Evolutionary conservation across 2,113 vertebrate genomes (phyloP).

Genomic region (Murina feae): DNA sequence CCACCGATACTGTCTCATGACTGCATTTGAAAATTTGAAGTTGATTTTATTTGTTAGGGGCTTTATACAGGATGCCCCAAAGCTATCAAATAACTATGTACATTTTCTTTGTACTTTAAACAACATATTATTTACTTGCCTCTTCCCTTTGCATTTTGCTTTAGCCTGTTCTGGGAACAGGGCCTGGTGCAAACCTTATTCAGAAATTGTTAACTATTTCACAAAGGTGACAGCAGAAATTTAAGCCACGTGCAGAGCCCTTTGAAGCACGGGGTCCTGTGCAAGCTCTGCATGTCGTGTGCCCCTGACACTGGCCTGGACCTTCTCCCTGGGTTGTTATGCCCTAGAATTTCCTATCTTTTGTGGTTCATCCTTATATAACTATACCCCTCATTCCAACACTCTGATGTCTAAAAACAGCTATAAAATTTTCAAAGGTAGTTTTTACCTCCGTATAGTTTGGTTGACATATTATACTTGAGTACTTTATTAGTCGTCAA

Average conservation of each 20-base stretch:
- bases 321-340: not conserved
- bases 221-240: not conserved
- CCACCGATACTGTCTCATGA: not conserved
- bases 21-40: not conserved
- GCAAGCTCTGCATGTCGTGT: accelerated
- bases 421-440: not conserved
- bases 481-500: not conserved
- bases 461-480: not conserved
- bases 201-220: not conserved
- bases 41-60: not conserved
- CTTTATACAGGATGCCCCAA: not conserved
- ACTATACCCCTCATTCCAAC: not conserved
- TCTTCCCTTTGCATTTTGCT: not conserved
- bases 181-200: not conserved
- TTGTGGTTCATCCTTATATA: not conserved
- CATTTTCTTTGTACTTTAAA: not conserved
- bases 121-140: not conserved
- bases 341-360: not conserved
- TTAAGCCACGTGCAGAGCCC: not conserved
- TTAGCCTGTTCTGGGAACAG: not conserved
- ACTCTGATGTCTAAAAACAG: not conserved
- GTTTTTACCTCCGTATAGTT: not conserved
- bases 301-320: too few relatives aligned
- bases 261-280: not conserved
- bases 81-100: not conserved